Evolutionary conservation across 2,797 vertebrate genomes (phyloP).

Genomic region (Paratrypauchen microcephalus): DNA sequence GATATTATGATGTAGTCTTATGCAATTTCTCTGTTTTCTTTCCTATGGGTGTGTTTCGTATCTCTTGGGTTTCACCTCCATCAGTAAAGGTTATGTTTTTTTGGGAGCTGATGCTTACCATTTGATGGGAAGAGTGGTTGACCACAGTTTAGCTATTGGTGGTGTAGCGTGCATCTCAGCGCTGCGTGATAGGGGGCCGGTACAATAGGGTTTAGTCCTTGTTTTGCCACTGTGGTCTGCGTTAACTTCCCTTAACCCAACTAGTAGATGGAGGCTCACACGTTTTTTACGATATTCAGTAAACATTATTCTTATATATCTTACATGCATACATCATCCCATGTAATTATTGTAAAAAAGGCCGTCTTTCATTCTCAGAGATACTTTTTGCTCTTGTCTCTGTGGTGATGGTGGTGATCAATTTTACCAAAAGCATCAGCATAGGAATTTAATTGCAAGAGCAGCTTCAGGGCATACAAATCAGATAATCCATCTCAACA

Average conservation of each 20-base stretch:
- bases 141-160: slow-evolving; percentile 68
- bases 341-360: slow-evolving; percentile 51
- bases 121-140: slow-evolving; percentile 70
- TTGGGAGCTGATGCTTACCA: slow-evolving; percentile 50
- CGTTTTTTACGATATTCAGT: background rate
- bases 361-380: slow-evolving; percentile 67
- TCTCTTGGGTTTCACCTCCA: slow-evolving; percentile 63
- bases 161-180: slow-evolving; percentile 73
- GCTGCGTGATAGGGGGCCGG: slow-evolving; percentile 64
- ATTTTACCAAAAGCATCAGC: too few relatives aligned
- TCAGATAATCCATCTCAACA: background rate
- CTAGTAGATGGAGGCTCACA: background rate
- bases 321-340: slow-evolving; percentile 30
- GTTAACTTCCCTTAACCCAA: slow-evolving; percentile 1
- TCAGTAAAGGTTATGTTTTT: slow-evolving; percentile 61
- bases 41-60: slow-evolving; percentile 47
- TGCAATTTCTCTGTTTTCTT: slow-evolving; percentile 43
- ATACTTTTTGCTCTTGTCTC: slow-evolving; percentile 31
- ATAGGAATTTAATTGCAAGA: background rate
- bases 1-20: slow-evolving; percentile 35
- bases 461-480: background rate
- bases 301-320: too few relatives aligned
- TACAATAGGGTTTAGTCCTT: slow-evolving; percentile 68
- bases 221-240: slow-evolving; percentile 74
- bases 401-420: background rate